phyloP scores from a whole-genome alignment of 2,888 invertebrate genomes.

The Dascillus cervinus region DNA sequence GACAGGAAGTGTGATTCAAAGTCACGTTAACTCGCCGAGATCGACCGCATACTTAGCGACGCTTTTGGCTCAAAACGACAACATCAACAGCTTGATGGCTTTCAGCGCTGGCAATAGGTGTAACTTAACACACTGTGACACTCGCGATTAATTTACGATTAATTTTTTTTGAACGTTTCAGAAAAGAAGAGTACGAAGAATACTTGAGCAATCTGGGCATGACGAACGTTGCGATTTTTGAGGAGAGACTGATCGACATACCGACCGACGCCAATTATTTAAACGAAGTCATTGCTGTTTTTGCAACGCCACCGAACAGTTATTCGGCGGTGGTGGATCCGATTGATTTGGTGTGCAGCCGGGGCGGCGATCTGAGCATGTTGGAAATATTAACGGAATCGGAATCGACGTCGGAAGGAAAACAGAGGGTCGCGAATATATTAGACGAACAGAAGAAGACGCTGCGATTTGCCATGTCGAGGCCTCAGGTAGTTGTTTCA shows the following conservation, averaged over 20 bases:
- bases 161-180: conserved; percentile 27
- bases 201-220: conserved; percentile 65
- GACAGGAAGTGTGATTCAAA: conserved; percentile 68
- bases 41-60: conserved; percentile 73
- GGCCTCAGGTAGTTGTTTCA: conserved; percentile 55
- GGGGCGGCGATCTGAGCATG: conserved; percentile 71
- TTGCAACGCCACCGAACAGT: conserved; percentile 74
- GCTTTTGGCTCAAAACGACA: conserved; percentile 51
- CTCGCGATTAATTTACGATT: not conserved
- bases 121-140: conserved; percentile 3
- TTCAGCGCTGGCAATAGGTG: conserved; percentile 52
- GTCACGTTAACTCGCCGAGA: conserved; percentile 71
- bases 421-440: conserved; percentile 55
- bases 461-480: conserved; percentile 64
- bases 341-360: conserved; percentile 67
- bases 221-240: conserved; percentile 46
- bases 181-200: conserved; percentile 57
- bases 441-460: conserved; percentile 70
- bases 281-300: conserved; percentile 54
- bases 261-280: conserved; percentile 47
- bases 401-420: conserved; percentile 54
- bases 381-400: conserved; percentile 66
- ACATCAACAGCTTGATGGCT: conserved; percentile 51
- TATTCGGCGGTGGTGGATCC: conserved; percentile 73
- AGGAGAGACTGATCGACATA: conserved; percentile 46